Evolutionary conservation across 2,888 invertebrate species (phyloP), one percentile per base, ranked within the genome.

Genomic region (Tillus elongatus): DNA sequence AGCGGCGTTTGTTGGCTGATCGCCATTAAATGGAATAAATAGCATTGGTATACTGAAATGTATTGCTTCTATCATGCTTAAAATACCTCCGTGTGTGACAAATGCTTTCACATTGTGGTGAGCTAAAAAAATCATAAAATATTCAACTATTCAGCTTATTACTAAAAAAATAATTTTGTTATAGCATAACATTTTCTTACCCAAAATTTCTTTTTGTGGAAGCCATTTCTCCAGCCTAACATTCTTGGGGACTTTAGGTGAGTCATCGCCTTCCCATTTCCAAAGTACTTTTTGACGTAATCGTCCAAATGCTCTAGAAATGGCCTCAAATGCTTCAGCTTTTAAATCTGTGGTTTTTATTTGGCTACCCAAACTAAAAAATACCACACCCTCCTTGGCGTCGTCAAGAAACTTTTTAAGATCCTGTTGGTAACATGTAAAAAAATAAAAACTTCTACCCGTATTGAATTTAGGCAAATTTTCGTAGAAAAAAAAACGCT

Each of bases 181-280:
- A n/a, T n/a, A n/a, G n/a, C n/a, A n/a, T n/a, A n/a, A n/a, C n/a
- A n/a, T n/a, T n/a, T n/a, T n/a, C n/a, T 38, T 44, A 51, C 53
- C 48, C 36, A 56, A 38, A 36, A 56, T 42, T 9, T 47, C 46
- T 4, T 41, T 31, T 41, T 83, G 83, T 0, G 82, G 82, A 19
- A 80, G 51, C 82, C 82, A 83, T 43, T 75, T 73, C 37, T 64
- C 58, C 2, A 71, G 60, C 35, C 70, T 61, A 1, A 82, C 64
- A 52, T 79, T 79, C 0, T 64, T 50, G 0, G 77, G 69, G 44
- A 71, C 65, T 15, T 70, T 67, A 1, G 67, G 62, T 8, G 73
- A 51, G 3, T 47, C 39, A 3, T 72, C 66, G 0, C 69, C 68
- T 45, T 80, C 79, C 73, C 75, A 80, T 61, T 81, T 81, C 77